Conservation (phyloP, 1,140 invertebrate species). For the Orussus abietinus region DNA sequence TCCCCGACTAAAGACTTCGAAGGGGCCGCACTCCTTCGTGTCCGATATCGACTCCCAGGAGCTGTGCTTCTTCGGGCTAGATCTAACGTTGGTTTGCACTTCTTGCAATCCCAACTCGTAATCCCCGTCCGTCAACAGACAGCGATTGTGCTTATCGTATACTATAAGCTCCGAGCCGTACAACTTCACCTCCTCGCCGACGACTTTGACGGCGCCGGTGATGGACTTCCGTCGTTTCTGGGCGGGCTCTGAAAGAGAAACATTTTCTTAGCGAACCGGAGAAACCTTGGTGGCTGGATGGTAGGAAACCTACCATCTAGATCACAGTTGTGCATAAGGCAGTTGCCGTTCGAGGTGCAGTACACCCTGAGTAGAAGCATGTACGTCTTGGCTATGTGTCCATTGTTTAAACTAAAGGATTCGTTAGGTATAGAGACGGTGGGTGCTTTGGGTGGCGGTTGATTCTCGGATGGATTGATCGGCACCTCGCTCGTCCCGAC, state of each 20-base stretch:
- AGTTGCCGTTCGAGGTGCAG: slow-evolving; percentile 51
- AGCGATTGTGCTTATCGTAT: slow-evolving; percentile 86
- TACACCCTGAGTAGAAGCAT: slow-evolving; percentile 79
- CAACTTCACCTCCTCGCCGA: slow-evolving; percentile 60
- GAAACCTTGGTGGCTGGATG: too few species aligned
- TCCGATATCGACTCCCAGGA: slow-evolving; percentile 81
- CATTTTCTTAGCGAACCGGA: too few species aligned
- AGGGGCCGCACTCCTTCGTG: slow-evolving; percentile 62
- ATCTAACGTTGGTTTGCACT: slow-evolving; percentile 57
- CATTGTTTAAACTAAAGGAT: slow-evolving; percentile 75
- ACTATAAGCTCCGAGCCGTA: slow-evolving; percentile 84
- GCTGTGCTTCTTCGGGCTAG: slow-evolving; percentile 62
- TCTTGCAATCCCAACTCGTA: slow-evolving; percentile 84
- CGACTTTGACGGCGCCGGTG: slow-evolving; percentile 39
- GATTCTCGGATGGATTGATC: slow-evolving; percentile 73
- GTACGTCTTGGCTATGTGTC: slow-evolving; percentile 83
- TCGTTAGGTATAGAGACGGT: slow-evolving; percentile 82
- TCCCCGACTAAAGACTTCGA: slow-evolving; percentile 69
- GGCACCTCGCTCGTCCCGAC: slow-evolving; percentile 75
- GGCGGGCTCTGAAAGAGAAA: slow-evolving; percentile 54
- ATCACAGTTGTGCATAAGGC: slow-evolving; percentile 50
- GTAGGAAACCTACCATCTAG: slow-evolving; percentile 42
- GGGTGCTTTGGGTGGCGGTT: slow-evolving; percentile 66
- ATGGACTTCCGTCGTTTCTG: slow-evolving; percentile 60
- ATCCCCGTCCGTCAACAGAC: slow-evolving; percentile 80